phyloP scores from a whole-genome alignment of 2,113 vertebrate genomes.

The Acrocephalus arundinaceus region DNA sequence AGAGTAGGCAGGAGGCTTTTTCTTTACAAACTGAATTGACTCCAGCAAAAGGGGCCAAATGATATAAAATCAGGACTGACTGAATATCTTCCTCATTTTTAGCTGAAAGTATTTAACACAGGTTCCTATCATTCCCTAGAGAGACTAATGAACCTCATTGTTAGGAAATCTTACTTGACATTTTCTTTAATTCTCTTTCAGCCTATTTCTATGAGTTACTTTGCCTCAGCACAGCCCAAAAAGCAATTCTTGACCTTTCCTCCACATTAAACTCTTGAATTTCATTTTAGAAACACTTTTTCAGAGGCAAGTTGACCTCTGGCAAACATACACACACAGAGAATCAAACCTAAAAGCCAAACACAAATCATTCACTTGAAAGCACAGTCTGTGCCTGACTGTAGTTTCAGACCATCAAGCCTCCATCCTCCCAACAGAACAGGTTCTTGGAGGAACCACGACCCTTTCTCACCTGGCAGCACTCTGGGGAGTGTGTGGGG shows the following conservation, averaged over 20 bases:
- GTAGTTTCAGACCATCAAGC: neutral
- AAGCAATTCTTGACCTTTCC: conserved; percentile 23
- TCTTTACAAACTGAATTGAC: neutral
- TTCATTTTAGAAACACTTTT: conserved; percentile 25
- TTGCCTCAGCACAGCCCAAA: neutral
- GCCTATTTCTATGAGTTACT: neutral
- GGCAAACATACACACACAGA: neutral
- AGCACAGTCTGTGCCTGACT: neutral
- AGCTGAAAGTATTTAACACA: neutral
- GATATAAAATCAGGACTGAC: neutral
- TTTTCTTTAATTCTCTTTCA: conserved; percentile 53
- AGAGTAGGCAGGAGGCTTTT: neutral
- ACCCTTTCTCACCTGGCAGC: neutral
- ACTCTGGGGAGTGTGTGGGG: no score
- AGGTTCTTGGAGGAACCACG: neutral
- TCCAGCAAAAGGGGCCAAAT: neutral
- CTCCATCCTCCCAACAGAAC: neutral
- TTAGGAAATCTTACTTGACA: conserved; percentile 30
- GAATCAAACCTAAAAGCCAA: neutral
- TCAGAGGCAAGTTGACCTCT: neutral
- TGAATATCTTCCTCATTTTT: neutral
- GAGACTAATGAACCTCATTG: conserved; percentile 32
- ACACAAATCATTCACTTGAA: neutral
- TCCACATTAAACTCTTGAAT: conserved; percentile 14
- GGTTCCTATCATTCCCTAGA: neutral